Evolutionary conservation across 2,797 vertebrate genomes (phyloP), one percentile per base, ranked within the genome.

Genomic region (Eulemur mongoz): DNA sequence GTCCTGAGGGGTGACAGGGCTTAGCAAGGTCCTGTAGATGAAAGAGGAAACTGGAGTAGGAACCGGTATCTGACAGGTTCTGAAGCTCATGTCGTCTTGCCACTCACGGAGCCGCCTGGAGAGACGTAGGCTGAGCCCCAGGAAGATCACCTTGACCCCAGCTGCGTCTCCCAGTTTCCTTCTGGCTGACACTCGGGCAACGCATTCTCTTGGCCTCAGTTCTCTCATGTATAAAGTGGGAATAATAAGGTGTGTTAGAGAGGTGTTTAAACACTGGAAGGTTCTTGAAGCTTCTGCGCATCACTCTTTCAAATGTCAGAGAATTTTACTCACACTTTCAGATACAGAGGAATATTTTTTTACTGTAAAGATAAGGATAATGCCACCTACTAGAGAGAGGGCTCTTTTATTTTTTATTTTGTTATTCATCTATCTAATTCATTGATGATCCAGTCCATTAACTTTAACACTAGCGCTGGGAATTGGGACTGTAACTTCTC

Each of bases 401-500:
- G 0, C 20, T 35, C 20, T 91, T 59, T 63, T 40, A 38, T 18
- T 25, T 50, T 78, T 73, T 59, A 72, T 32, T 89, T 87, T 69
- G 17, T 92, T 89, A 80, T 54, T 90, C 61, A 67, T 48, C 22
- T 80, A 17, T 72, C 15, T 79, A 82, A 91, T 75, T 95, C 45
- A 94, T 89, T 85, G 45, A 91, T 80, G 73, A 83, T 95, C 9
- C 23, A 93, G n/a, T 52, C 79, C 83, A 94, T 86, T 89, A 94
- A 91, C 30, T 61, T 90, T 82, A 93, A 88, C 22, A 4, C 23
- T 54, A 88, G 57, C 30, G 7, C 32, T 50, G 52, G 45, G 67
- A 86, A 88, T 88, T 43, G 48, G 45, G 67, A 75, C 79, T 88
- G 40, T 35, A 63, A 35, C 2, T 2, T 22, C 59, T 93, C 15